Evolutionary conservation across 2,113 vertebrate genomes (phyloP).

Genomic region (Bubo scandiacus): DNA sequence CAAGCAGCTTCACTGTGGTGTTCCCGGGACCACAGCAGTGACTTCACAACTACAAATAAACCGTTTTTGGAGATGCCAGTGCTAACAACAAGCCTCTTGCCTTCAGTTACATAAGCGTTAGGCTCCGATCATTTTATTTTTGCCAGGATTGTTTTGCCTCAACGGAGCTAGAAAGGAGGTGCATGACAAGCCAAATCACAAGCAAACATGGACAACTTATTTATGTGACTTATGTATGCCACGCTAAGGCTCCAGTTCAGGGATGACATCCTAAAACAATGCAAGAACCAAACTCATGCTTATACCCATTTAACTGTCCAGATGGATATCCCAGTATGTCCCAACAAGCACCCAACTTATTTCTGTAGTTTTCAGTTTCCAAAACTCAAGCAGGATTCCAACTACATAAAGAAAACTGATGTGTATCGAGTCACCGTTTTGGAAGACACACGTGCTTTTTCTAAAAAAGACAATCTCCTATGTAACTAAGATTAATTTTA

Average conservation of each 20-base stretch:
- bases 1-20: neutral
- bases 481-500: neutral
- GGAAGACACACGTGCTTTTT: neutral
- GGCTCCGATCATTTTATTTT: neutral
- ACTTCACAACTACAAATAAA: neutral
- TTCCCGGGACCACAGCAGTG: neutral
- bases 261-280: neutral
- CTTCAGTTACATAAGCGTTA: neutral
- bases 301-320: neutral
- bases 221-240: neutral
- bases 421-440: neutral
- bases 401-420: neutral
- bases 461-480: neutral
- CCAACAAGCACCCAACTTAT: neutral
- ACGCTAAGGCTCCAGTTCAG: neutral
- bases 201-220: neutral
- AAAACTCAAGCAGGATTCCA: neutral
- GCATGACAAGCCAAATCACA: neutral
- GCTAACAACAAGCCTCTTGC: neutral
- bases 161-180: neutral
- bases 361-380: neutral
- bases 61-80: neutral
- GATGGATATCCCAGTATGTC: neutral
- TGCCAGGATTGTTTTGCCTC: neutral
- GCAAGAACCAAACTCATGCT: neutral